Percentiles rank a stretch among this genome's conserved stretches.
phyloP scores from a whole-genome alignment of 2,113 vertebrate species.

The Meleagris gallopavo region DNA sequence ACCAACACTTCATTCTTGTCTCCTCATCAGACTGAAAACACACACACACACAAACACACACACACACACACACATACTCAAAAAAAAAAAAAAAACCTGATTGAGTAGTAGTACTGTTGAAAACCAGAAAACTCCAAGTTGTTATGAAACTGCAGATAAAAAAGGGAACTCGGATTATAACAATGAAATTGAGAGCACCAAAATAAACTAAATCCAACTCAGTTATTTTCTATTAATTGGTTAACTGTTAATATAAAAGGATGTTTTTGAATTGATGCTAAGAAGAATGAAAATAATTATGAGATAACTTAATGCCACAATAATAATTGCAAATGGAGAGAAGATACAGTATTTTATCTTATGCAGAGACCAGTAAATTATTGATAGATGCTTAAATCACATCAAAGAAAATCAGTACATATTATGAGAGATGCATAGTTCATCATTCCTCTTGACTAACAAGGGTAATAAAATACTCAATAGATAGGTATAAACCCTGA shows the following conservation, averaged over 20 bases:
- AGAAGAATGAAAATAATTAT: constrained; percentile 45
- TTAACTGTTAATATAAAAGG: constrained; percentile 34
- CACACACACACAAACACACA: too few species aligned
- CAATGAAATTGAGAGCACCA: neutral
- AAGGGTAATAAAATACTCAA: constrained; percentile 43
- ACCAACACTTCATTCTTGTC: neutral
- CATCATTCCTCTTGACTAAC: constrained; percentile 47
- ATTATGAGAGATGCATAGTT: constrained; percentile 34
- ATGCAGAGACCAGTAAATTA: neutral
- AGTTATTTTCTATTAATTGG: constrained; percentile 46
- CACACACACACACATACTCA: too few species aligned
- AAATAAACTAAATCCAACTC: neutral
- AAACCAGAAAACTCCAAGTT: neutral
- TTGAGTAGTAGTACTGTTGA: neutral
- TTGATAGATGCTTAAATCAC: constrained; percentile 49
- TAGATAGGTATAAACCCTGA: neutral
- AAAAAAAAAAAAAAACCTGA: neutral
- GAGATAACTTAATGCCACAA: constrained; percentile 14
- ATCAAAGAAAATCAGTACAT: constrained; percentile 48
- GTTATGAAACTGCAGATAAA: neutral
- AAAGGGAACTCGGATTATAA: neutral
- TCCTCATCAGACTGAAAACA: neutral
- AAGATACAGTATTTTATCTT: constrained; percentile 15
- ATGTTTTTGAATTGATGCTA: neutral
- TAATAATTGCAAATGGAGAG: constrained; percentile 51